phyloP scores from a whole-genome alignment of 2,113 vertebrate species.

The Limnothrissa miodon region DNA sequence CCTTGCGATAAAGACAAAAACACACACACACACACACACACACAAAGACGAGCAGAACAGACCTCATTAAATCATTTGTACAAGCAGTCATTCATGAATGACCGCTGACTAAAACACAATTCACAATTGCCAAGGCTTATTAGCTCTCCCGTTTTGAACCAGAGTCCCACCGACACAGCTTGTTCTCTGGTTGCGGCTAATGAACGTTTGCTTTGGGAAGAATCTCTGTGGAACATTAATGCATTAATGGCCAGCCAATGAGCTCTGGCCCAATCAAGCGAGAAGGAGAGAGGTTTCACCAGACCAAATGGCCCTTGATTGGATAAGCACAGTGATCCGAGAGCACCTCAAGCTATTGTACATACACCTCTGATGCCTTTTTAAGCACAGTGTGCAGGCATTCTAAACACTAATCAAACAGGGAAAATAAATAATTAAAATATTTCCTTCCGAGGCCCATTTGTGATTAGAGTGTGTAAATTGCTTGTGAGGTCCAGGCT shows the following conservation, averaged over 20 bases:
- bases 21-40: background rate
- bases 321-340: background rate
- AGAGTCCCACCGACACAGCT: background rate
- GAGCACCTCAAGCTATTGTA: background rate
- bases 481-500: background rate
- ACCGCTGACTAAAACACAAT: background rate
- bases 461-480: background rate
- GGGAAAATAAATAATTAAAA: background rate
- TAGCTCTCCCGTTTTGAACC: background rate
- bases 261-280: background rate
- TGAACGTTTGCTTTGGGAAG: background rate
- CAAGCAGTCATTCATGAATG: conserved; percentile 7
- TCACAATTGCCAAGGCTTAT: background rate
- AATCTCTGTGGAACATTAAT: conserved; percentile 1
- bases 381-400: background rate
- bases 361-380: background rate
- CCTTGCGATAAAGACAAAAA: background rate
- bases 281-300: background rate
- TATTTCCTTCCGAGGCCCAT: background rate
- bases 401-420: background rate
- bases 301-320: background rate
- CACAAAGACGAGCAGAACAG: background rate
- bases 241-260: background rate
- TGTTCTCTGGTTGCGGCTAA: background rate
- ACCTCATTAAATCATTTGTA: conserved; percentile 1